These are phyloP conservation scores for Boulengeromyrus knoepffleri DNA, from an alignment of 2,113 vertebrate species.

Conservation along the genomic window DNA sequence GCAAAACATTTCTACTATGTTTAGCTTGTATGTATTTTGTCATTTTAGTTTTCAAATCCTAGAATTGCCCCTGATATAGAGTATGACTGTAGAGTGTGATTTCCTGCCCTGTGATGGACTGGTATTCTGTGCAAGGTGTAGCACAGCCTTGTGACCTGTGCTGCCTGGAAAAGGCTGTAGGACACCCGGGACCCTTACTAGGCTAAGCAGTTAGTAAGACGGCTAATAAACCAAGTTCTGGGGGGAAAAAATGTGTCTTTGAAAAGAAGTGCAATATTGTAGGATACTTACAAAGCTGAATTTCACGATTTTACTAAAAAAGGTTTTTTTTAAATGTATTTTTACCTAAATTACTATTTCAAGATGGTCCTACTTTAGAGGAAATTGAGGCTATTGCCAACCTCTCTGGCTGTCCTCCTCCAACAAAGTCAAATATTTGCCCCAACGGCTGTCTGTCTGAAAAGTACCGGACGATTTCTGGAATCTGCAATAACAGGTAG, in stretches of 20 bases:
- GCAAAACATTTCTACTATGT: too few relatives aligned
- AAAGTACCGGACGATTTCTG: constrained; percentile 78
- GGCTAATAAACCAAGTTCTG: neutral
- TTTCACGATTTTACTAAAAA: neutral
- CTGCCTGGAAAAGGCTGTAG: neutral
- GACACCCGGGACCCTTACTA: neutral
- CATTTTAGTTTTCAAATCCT: neutral
- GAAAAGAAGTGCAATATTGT: neutral
- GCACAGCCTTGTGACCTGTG: neutral
- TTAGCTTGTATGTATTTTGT: neutral
- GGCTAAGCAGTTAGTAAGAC: neutral
- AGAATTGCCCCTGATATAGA: neutral
- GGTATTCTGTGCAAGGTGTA: neutral
- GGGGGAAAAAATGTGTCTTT: neutral
- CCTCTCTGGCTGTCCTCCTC: constrained; percentile 67
- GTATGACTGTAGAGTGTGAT: neutral
- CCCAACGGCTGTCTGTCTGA: constrained; percentile 50
- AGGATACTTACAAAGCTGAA: neutral
- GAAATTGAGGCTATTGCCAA: constrained; percentile 59
- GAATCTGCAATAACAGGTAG: constrained; percentile 88
- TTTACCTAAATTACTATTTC: constrained; percentile 26
- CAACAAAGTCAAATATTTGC: constrained; percentile 57
- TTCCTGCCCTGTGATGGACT: neutral
- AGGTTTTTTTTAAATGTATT: neutral
- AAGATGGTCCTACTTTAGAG: constrained; percentile 60